A percentile compares a stretch with the other conserved stretches of the same genome.
Evolutionary conservation across 2,888 invertebrate species (phyloP).

Genomic region (Chelonus formosanus): DNA sequence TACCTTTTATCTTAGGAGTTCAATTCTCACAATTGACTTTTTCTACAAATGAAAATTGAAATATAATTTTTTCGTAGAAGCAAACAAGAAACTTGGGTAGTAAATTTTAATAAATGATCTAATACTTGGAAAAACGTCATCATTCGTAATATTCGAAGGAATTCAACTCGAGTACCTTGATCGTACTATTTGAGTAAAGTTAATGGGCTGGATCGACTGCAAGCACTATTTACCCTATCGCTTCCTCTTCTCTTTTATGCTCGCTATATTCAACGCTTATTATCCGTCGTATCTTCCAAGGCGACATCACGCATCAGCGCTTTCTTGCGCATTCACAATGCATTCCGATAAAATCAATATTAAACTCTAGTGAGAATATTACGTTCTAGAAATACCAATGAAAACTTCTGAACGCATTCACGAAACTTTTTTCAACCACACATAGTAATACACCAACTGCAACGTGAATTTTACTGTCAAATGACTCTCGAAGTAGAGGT

Average conservation of each 20-base stretch:
- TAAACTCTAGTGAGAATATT: not conserved
- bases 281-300: constrained; percentile 3
- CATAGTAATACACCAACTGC: no score
- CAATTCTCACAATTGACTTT: no score
- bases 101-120: no score
- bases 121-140: no score
- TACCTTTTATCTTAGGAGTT: no score
- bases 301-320: constrained; percentile 8
- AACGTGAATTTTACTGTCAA: no score
- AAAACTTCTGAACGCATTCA: not conserved
- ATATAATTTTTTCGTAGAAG: no score
- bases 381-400: not conserved
- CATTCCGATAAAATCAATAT: constrained; percentile 4
- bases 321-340: not conserved
- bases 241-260: not conserved
- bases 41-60: no score
- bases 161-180: not conserved
- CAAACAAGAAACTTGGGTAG: no score
- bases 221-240: constrained; percentile 1
- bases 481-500: no score
- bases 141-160: not conserved
- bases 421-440: no score
- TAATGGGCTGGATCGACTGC: constrained; percentile 4
- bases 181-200: constrained; percentile 7
- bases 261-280: constrained; percentile 1